phyloP scores from a whole-genome alignment of 2,113 vertebrate species.

The Eretmochelys imbricata region DNA sequence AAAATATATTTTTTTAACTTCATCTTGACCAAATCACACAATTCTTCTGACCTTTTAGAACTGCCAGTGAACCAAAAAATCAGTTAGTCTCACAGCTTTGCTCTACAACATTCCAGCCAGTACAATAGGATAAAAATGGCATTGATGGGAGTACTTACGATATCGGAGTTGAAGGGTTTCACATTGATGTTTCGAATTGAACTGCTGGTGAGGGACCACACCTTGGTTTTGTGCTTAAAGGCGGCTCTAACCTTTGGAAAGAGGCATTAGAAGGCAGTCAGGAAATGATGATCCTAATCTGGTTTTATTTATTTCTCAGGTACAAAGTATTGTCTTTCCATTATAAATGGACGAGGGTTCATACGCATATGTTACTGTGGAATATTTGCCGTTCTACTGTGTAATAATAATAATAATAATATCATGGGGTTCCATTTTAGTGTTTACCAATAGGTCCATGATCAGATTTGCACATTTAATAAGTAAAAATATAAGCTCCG shows the following conservation, averaged over 20 bases:
- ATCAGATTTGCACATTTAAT: background rate
- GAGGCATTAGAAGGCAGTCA: background rate
- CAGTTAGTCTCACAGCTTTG: background rate
- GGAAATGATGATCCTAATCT: background rate
- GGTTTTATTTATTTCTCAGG: background rate
- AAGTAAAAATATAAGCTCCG: fast-evolving
- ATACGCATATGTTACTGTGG: background rate
- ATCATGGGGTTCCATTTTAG: background rate
- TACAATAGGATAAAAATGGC: background rate
- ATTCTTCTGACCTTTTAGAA: background rate
- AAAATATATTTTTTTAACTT: background rate
- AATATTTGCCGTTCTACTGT: background rate
- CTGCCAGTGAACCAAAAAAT: background rate
- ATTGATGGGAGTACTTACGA: constrained; percentile 81
- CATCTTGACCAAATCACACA: background rate
- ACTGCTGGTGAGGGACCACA: constrained; percentile 96
- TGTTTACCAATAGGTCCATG: background rate
- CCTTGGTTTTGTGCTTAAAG: constrained; percentile 98
- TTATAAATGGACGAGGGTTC: background rate
- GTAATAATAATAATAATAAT: background rate
- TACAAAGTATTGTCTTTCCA: background rate
- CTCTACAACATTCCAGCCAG: background rate
- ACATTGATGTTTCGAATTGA: constrained; percentile 88
- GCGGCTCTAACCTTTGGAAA: constrained; percentile 91
- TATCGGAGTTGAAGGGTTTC: constrained; percentile 94